Evolutionary conservation across 2,113 vertebrate genomes (phyloP), one percentile per base, ranked within the genome.

Genomic region (Corythornis vintsioides): DNA sequence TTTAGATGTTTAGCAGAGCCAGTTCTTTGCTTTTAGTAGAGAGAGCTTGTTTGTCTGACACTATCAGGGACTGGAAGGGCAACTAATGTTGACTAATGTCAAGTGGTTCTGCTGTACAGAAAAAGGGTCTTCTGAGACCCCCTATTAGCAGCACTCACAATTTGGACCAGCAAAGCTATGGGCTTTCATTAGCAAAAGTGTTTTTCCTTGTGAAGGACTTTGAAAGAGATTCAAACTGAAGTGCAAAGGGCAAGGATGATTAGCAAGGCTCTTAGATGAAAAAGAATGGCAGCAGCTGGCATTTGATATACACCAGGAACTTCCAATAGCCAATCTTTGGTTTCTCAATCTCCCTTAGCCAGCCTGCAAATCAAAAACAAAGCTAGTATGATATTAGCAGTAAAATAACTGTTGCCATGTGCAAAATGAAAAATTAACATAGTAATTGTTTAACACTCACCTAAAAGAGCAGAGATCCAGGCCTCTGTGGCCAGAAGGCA

Each of bases 151-250:
- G 56, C 38, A 56, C 47, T 89, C 53, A 59, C 52, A 85, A 24
- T 2, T 74, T 16, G 40, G 75, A 56, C 82, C 67, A 77, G 82
- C 31, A 80, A 77, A 91, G 26, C 79, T 69, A 72, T 6, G 66
- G 38, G 52, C 72, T 95, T 89, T 89, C 78, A 89, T 87, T 87
- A 83, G 38, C 28, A 88, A 43, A 77, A 92, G 53, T 61, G 40
- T 13, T 95, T 85, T 93, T 79, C 55, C 48, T 48, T 55, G 63
- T 63, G 55, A 76, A 92, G 42, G 71, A 35, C 74, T 93, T 93
- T 89, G 95, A 86, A 84, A 94, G 81, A 47, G 77, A 65, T 90
- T 77, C 92, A 89, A 61, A 61, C 40, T n/a, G 66, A 84, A 84
- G 86, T 42, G 42, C 19, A 55, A 71, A 92, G 83, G n/a, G 52